These are phyloP conservation scores for Ericerus pela DNA, from an alignment of 1,140 invertebrate genomes.

Conservation along the genomic window DNA sequence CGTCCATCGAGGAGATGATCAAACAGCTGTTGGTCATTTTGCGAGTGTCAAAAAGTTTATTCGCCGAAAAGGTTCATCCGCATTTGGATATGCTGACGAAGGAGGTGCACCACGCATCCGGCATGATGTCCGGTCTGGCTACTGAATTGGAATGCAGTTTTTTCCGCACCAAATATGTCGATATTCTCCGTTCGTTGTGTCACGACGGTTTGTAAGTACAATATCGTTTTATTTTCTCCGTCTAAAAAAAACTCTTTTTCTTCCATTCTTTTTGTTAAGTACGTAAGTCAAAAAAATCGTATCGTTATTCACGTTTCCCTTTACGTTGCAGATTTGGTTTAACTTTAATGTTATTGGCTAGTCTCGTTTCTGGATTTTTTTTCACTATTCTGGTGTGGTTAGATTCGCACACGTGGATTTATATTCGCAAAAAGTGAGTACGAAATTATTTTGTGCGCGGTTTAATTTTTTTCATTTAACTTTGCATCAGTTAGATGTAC, in stretches of 20 bases:
- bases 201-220: slow-evolving; percentile 53
- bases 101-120: slow-evolving; percentile 40
- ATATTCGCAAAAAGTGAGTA: slow-evolving; percentile 71
- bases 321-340: slow-evolving; percentile 44
- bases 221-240: too few relatives aligned
- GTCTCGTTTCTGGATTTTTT: slow-evolving; percentile 65
- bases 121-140: slow-evolving; percentile 39
- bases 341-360: slow-evolving; percentile 67
- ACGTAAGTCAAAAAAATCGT: not conserved
- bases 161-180: slow-evolving; percentile 61
- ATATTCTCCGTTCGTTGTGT: slow-evolving; percentile 58
- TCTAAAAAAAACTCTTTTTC: not conserved
- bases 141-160: slow-evolving; percentile 62
- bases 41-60: slow-evolving; percentile 43
- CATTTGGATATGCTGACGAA: slow-evolving; percentile 52
- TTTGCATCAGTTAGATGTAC: too few relatives aligned
- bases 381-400: slow-evolving; percentile 84
- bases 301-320: slow-evolving; percentile 13
- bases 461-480: too few relatives aligned
- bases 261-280: not conserved
- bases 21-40: slow-evolving; percentile 43
- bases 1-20: slow-evolving; percentile 51
- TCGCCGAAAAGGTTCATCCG: slow-evolving; percentile 31
- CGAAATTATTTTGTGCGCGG: too few relatives aligned
- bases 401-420: slow-evolving; percentile 91